phyloP scores from a whole-genome alignment of 2,797 vertebrate species.

The Chaetodon trifasciatus region DNA sequence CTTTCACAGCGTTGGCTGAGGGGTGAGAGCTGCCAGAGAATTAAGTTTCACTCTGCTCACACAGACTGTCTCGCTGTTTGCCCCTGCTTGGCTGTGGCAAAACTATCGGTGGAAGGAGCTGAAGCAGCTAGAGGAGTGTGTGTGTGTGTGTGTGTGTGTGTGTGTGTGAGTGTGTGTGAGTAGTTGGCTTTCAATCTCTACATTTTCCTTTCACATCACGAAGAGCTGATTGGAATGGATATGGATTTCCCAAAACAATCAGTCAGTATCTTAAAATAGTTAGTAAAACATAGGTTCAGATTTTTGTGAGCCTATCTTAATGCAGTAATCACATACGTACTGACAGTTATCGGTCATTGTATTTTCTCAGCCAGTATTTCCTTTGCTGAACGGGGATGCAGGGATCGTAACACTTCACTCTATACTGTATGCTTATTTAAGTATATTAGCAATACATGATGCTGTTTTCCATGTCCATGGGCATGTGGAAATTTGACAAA shows the following conservation, averaged over 20 bases:
- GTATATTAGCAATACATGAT: not conserved
- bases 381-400: not conserved
- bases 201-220: slow-evolving; percentile 33
- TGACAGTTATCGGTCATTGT: not conserved
- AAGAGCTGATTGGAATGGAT: slow-evolving; percentile 2
- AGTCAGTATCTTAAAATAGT: slow-evolving; percentile 20
- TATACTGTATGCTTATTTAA: not conserved
- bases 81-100: slow-evolving; percentile 29
- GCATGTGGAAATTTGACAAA: not conserved
- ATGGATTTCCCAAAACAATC: slow-evolving; percentile 14
- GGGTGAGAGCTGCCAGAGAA: slow-evolving; percentile 54
- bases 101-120: slow-evolving; percentile 35
- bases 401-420: not conserved
- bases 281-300: not conserved
- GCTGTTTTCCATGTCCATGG: not conserved
- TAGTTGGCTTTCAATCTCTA: slow-evolving; percentile 39
- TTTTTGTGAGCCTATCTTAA: not conserved
- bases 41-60: slow-evolving; percentile 63
- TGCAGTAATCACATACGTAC: not conserved
- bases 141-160: slow-evolving; percentile 11
- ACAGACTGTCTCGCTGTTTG: slow-evolving; percentile 54
- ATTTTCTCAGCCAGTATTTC: not conserved
- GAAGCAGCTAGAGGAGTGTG: not conserved
- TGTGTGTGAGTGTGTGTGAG: slow-evolving; percentile 6
- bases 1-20: slow-evolving; percentile 66